Conservation (phyloP, 1,140 invertebrate species). For the Elysia chlorotica region DNA sequence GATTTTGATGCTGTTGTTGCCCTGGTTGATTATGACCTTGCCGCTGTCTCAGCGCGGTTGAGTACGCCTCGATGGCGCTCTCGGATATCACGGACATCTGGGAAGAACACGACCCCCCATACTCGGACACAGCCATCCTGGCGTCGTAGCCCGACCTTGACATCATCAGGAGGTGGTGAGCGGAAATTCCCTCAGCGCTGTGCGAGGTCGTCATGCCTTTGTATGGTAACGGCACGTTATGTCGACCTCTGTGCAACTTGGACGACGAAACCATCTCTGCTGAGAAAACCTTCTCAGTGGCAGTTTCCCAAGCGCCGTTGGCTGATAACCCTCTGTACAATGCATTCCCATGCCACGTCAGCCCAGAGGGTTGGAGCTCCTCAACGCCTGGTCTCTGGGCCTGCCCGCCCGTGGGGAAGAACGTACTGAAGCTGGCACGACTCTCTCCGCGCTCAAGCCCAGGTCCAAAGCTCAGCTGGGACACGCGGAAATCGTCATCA, state of each 20-base stretch:
- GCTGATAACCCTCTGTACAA: constrained; percentile 7
- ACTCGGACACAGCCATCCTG: constrained; percentile 10
- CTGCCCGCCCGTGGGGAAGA: no score
- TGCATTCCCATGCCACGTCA: constrained; percentile 13
- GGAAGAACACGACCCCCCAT: neutral
- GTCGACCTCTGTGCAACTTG: no score
- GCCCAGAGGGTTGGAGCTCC: no score
- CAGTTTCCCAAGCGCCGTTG: neutral
- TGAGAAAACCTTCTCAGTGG: neutral
- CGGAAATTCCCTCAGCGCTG: constrained; percentile 15
- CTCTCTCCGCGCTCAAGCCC: neutral
- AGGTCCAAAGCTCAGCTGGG: neutral
- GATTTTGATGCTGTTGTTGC: constrained; percentile 10
- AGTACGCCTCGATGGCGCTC: neutral
- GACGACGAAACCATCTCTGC: constrained; percentile 1
- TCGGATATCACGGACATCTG: neutral
- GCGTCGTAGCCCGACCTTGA: constrained; percentile 9
- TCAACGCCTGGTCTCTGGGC: no score
- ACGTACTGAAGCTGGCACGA: no score
- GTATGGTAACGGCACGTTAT: no score
- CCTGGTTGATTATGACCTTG: neutral
- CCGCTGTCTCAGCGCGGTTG: neutral
- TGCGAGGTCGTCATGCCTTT: constrained; percentile 14
- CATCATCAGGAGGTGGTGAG: neutral
- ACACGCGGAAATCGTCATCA: neutral